These are phyloP conservation scores for Parauchenoglanis punctatus DNA, from an alignment of 2,797 vertebrate genomes.

Conservation along the genomic window DNA sequence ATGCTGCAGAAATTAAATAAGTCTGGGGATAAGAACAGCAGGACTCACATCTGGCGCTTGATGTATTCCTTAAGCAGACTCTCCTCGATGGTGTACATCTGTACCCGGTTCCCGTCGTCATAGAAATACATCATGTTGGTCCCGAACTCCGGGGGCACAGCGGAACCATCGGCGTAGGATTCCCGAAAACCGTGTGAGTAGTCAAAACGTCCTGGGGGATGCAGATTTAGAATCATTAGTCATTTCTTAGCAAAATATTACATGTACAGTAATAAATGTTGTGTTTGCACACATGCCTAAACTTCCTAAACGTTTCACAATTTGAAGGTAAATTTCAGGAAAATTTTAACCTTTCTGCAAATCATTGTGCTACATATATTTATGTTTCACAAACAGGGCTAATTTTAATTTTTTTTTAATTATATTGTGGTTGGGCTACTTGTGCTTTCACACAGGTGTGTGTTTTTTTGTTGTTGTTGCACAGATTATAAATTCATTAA, in stretches of 20 bases:
- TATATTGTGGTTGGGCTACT: neutral
- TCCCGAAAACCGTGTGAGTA: constrained; percentile 80
- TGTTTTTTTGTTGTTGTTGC: neutral
- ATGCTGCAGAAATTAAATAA: neutral
- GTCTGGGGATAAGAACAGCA: neutral
- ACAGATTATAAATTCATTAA: neutral
- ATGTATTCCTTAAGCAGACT: constrained; percentile 93
- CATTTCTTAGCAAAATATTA: neutral
- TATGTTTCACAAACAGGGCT: neutral
- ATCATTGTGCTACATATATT: neutral
- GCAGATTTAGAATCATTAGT: neutral
- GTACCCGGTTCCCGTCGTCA: constrained; percentile 84
- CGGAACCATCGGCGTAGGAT: constrained; percentile 72
- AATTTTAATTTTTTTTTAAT: neutral
- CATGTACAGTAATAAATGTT: neutral
- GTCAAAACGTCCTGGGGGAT: constrained; percentile 81
- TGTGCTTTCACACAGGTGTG: neutral
- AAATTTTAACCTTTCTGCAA: neutral
- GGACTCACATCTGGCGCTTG: constrained; percentile 93
- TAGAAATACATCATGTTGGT: constrained; percentile 92
- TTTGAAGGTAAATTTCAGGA: neutral
- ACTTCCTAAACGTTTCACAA: neutral
- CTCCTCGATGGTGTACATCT: constrained; percentile 92
- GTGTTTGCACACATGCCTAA: neutral
- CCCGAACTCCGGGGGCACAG: constrained; percentile 74